These are phyloP conservation scores for Sylvicola cinctus DNA, from an alignment of 2,888 invertebrate species.

Conservation along the genomic window DNA sequence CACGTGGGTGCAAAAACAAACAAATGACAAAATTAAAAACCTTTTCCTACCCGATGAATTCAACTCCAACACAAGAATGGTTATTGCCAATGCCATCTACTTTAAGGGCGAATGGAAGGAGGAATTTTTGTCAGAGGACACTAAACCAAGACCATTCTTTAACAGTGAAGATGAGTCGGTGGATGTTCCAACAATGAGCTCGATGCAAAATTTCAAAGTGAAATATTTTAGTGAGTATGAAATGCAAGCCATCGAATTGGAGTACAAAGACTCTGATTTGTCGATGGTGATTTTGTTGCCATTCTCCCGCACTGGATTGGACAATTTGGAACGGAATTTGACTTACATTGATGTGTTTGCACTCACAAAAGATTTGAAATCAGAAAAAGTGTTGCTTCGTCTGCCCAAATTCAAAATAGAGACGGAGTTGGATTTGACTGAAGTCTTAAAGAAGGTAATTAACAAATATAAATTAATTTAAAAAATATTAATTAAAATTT, in stretches of 20 bases:
- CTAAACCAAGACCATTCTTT: conserved; percentile 41
- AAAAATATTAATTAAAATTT: no score
- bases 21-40: conserved; percentile 62
- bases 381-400: conserved; percentile 34
- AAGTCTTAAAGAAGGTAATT: conserved; percentile 41
- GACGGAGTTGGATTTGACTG: conserved; percentile 40
- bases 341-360: conserved; percentile 31
- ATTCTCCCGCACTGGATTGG: conserved; percentile 39
- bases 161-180: conserved; percentile 30
- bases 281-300: conserved; percentile 63
- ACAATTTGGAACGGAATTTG: conserved; percentile 37
- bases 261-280: conserved; percentile 43
- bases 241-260: conserved; percentile 44
- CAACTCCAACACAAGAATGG: conserved; percentile 34
- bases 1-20: conserved; percentile 56
- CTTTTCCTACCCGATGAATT: conserved; percentile 40
- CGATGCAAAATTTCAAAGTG: conserved; percentile 21
- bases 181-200: conserved; percentile 47
- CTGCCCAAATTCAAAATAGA: conserved; percentile 70
- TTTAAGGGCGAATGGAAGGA: conserved; percentile 63
- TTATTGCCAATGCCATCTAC: conserved; percentile 72
- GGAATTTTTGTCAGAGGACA: conserved; percentile 37
- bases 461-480: no score
- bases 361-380: conserved; percentile 26
- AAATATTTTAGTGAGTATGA: conserved; percentile 25